Conservation (phyloP, 2,113 vertebrate genomes). For the Brachionichthys hirsutus region DNA sequence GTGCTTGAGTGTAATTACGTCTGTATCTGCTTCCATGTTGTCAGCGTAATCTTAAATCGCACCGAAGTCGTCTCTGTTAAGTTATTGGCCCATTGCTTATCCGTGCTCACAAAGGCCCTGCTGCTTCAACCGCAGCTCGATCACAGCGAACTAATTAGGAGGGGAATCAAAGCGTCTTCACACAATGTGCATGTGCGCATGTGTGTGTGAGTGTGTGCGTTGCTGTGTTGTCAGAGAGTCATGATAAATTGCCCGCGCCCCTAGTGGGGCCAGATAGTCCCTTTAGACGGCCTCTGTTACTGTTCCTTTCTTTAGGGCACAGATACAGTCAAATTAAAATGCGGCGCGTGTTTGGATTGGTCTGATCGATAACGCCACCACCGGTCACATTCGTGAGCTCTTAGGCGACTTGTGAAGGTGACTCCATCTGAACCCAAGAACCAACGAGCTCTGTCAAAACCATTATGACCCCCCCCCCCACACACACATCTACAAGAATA, state of each 20-base stretch:
- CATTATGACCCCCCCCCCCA: background rate
- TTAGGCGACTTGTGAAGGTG: background rate
- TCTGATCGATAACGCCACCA: background rate
- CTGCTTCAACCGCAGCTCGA: constrained; percentile 9
- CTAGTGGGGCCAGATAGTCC: background rate
- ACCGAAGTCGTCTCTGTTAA: constrained; percentile 20
- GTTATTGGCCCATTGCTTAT: constrained; percentile 39
- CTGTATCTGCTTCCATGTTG: constrained; percentile 17
- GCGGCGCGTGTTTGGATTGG: background rate
- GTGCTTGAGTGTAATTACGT: constrained; percentile 37
- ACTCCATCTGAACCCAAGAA: constrained; percentile 1
- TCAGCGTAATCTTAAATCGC: constrained; percentile 42
- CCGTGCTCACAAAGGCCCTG: constrained; percentile 32
- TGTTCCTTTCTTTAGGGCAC: background rate
- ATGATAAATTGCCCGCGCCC: constrained; percentile 24
- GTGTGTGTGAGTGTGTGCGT: constrained; percentile 7
- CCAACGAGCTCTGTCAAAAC: constrained; percentile 8
- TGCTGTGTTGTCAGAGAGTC: constrained; percentile 33
- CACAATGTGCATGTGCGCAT: constrained; percentile 3
- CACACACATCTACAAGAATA: no score
- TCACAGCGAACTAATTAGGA: constrained; percentile 46
- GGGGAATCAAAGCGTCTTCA: constrained; percentile 35
- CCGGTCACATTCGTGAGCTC: background rate
- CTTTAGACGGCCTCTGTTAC: background rate
- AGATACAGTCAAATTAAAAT: background rate